Base-by-base conservation (phyloP, 2,888 invertebrate genomes). In the Mesoligia furuncula region DNA sequence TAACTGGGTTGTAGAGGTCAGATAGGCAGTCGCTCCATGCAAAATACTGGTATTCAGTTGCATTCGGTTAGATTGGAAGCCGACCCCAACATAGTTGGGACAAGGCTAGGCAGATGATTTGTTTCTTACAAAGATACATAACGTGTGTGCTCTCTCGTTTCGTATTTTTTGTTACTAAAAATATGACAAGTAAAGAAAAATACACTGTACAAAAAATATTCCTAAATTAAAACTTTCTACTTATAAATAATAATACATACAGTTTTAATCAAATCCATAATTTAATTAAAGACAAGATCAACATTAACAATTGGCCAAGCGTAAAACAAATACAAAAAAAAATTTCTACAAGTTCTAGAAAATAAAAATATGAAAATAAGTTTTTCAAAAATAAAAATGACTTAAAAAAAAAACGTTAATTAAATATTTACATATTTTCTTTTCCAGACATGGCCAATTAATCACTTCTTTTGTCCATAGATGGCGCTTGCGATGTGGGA, bases 161-260 rank as follows among this genome's bases (percentile, higher is more conserved):
- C 4, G 5, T 68, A 15, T 39, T 15, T 17, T 20, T 39, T 48
- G 6, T 48, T 48, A 59, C 36, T 27, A 79, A 73, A 73, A 73
- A 73, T 48, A 51, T 2, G 39, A 75, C 75, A 48, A 66, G 57
- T 66, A 27, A 65, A 2, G 45, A 48, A 45, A 59, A 76, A 64
- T 36, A 54, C 31, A 45, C 9, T 20, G 13, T 42, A 74, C 31
- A 65, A 74, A 68, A 75, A n/a, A 42, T 61, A 69, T 39, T 39
- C 20, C 42, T 36, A 65, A 72, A 76, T 39, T 79, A 73, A 71
- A 70, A 80, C 77, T 80, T 80, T 83, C 27, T 77, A n/a, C n/a
- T n/a, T n/a, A 36, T 61, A 79, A 77, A 65, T 17, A 80, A 80
- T 80, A 80, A 82, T 79, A 85, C 74, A 77, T 78, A 85, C 45